A percentile compares a stretch with the other conserved stretches of the same genome.
Evolutionary conservation across 2,888 invertebrate genomes (phyloP).

Genomic region (Cataglyphis altisquamis): DNA sequence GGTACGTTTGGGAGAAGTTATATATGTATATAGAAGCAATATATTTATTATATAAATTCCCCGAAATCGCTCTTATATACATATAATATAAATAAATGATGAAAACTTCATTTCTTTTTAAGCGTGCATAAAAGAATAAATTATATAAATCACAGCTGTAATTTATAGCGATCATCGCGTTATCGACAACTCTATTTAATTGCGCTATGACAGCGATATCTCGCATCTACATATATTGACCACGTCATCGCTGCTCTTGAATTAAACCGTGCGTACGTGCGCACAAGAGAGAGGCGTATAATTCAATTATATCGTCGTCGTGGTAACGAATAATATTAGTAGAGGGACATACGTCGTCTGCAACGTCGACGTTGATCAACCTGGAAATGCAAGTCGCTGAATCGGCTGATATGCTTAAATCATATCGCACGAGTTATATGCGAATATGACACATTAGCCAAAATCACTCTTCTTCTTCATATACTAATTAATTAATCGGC

Average conservation of each 20-base stretch:
- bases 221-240: conserved; percentile 43
- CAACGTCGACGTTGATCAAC: conserved; percentile 61
- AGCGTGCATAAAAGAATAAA: conserved; percentile 22
- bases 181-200: conserved; percentile 43
- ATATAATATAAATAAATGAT: not conserved
- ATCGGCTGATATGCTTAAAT: conserved; percentile 50
- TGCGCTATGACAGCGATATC: conserved; percentile 12
- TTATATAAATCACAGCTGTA: conserved; percentile 20
- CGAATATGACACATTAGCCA: conserved; percentile 10
- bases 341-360: conserved; percentile 66
- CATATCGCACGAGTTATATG: conserved; percentile 23
- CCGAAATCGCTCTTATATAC: not conserved
- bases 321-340: conserved; percentile 60
- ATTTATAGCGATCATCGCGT: conserved; percentile 7
- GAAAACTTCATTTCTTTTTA: conserved; percentile 14
- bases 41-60: not conserved
- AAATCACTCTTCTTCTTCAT: conserved; percentile 43
- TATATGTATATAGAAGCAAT: not conserved
- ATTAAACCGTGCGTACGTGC: conserved; percentile 35
- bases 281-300: conserved; percentile 21
- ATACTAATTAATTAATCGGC: conserved; percentile 31
- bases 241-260: conserved; percentile 35
- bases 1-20: not conserved
- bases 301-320: conserved; percentile 67
- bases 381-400: conserved; percentile 49